Base-by-base conservation (phyloP, 2,113 vertebrate species). In the Typhlomys cinereus region DNA sequence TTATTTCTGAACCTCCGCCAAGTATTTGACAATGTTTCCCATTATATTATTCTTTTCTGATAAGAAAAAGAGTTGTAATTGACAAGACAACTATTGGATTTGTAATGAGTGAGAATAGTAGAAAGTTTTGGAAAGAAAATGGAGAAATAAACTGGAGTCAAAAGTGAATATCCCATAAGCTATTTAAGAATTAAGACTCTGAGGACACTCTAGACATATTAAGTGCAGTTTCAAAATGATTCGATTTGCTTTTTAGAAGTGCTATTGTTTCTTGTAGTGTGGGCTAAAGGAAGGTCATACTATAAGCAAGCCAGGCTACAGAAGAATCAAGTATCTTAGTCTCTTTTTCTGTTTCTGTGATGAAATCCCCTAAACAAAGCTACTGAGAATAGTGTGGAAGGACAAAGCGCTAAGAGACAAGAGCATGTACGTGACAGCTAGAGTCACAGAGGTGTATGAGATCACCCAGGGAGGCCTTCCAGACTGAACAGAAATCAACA, bases 171-270 rank as follows among this genome's bases (percentile, higher is more conserved):
- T 27, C n/a, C 54, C 66, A 11, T 34, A n/a, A 64, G 12, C 12
- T 84, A 20, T 93, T 92, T 83, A 91, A 74, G 41, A 25, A 44
- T 69, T 80, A 34, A 75, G 48, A 48, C 31, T 57, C 83, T 48
- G 59, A 79, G 10, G 21, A 36, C 48, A 71, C 5, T 89, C 54
- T 61, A 31, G n/a, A 54, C 52, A 74, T 29, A 17, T 66, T 84
- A 81, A 76, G 11, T 74, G 48, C 71, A 44, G 13, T 64, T 25
- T 23, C 48, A 6, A 93, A 82, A 57, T 89, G 11, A 71, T 85
- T 31, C 15, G 5, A 46, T 59, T 92, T 90, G 12, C 41, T 5
- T 57, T 67, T 4, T 62, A n/a, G 44, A 70, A 86, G 15, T 46
- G 27, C 9, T 39, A 29, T 23, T 66, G 59, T 86, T 70, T 62